phyloP scores from a whole-genome alignment of 2,113 vertebrate genomes.

The Catharus bicknelli region DNA sequence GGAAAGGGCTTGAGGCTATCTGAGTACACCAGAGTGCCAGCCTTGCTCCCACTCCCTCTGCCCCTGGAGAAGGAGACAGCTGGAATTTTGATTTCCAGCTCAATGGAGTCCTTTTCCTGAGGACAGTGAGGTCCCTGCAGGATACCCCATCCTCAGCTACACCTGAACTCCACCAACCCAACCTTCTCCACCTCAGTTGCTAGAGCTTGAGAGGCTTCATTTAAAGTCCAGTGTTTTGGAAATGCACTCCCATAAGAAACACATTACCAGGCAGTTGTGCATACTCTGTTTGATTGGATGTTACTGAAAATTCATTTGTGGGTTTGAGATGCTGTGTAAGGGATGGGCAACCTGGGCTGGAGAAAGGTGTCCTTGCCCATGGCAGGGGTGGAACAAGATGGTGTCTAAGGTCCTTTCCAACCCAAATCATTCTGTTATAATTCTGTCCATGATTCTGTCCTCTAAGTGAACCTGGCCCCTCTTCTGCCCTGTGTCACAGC shows the following conservation, averaged over 20 bases:
- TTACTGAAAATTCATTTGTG: not conserved
- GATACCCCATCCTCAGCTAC: not conserved
- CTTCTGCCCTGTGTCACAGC: rapidly evolving
- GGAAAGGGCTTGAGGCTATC: not conserved
- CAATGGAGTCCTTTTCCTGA: not conserved
- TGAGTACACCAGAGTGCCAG: not conserved
- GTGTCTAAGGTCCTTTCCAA: not conserved
- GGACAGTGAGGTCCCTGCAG: rapidly evolving
- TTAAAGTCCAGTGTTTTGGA: not conserved
- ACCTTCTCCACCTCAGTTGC: not conserved
- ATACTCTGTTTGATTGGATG: not conserved
- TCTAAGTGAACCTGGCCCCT: not conserved
- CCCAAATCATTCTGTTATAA: not conserved
- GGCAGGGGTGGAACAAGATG: not conserved
- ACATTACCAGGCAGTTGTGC: not conserved
- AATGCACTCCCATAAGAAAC: not conserved
- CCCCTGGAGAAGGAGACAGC: not conserved
- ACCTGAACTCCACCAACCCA: not conserved
- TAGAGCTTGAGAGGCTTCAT: not conserved
- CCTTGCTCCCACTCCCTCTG: not conserved
- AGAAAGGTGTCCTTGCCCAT: not conserved
- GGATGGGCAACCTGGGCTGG: not conserved
- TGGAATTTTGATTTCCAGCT: not conserved
- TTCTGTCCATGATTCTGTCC: not conserved
- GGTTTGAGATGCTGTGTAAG: not conserved